These are phyloP conservation scores for Verasper variegatus DNA, from an alignment of 2,113 vertebrate species.

Conservation along the genomic window DNA sequence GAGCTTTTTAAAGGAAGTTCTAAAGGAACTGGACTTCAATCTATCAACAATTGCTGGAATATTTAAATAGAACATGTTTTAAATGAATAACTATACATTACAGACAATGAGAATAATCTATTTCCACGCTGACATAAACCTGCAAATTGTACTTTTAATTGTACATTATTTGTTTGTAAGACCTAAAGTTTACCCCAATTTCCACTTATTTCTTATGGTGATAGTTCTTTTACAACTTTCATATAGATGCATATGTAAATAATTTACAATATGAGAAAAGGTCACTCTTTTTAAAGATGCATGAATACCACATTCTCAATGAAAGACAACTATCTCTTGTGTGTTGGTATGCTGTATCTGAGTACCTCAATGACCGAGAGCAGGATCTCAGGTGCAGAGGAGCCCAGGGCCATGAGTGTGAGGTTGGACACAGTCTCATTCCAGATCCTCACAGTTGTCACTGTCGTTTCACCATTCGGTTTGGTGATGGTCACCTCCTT, in stretches of 20 bases:
- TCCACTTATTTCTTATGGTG: not conserved
- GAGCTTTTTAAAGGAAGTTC: not conserved
- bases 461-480: slow-evolving; percentile 89
- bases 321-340: not conserved
- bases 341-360: not conserved
- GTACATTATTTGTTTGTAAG: no score
- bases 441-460: slow-evolving; percentile 92
- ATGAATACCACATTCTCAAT: no score
- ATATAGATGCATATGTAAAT: not conserved
- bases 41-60: not conserved
- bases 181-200: not conserved
- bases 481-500: slow-evolving; percentile 94
- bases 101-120: not conserved
- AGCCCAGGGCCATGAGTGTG: slow-evolving; percentile 94
- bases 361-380: slow-evolving; percentile 93
- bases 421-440: slow-evolving; percentile 98
- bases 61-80: not conserved
- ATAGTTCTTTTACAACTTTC: not conserved
- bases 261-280: not conserved
- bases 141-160: no score
- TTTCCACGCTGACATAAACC: no score
- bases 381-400: slow-evolving; percentile 94
- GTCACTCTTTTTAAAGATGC: no score
- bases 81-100: not conserved
- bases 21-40: not conserved